Evolutionary conservation across 2,888 invertebrate species (phyloP), one percentile per base, ranked within the genome.

Genomic region (Tipula helvola): DNA sequence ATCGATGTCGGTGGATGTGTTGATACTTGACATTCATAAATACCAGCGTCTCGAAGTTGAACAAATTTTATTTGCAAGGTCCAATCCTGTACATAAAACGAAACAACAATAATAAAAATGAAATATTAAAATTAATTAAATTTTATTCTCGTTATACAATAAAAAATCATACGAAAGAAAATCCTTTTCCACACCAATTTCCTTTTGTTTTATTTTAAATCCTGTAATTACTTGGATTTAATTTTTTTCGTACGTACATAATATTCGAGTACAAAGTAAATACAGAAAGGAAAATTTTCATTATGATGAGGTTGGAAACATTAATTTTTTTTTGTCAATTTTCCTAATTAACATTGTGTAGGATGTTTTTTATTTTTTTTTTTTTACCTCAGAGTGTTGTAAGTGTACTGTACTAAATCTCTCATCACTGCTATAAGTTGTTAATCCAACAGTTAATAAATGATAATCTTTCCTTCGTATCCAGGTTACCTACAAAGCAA

Each of bases 1-100:
- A 97, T 96, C 92, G 97, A 97, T 88, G 96, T 95, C 89, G 97
- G 97, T 88, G 97, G 97, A 93, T 97, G 97, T 84, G 97, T 97
- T 41, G 97, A 97, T 87, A 97, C 96, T 93, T 97, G 97, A 91
- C 97, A 97, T 92, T 97, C 97, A 92, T 97, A 97, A 89, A 96
- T 92, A 86, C 97, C 97, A 42, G 96, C 96, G 90, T 97, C 97
- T 89, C 96, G 93, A 89, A 94, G 94, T 91, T 97, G 97, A 87
- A 97, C 97, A 92, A 95, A 97, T 91, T 96, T 95, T 90, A 97
- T 96, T 93, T 97, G 97, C 88, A 97, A 92, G 88, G 97, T 96
- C 97, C 97, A 97, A 92, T 97, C 97, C 96, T 96, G 57, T 13
- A 3, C 18, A n/a, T 28, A 12, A 71, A 71, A 71, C 71, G 18